These are phyloP conservation scores for Eupithecia tripunctaria DNA, from an alignment of 2,888 invertebrate genomes.

Conservation along the genomic window DNA sequence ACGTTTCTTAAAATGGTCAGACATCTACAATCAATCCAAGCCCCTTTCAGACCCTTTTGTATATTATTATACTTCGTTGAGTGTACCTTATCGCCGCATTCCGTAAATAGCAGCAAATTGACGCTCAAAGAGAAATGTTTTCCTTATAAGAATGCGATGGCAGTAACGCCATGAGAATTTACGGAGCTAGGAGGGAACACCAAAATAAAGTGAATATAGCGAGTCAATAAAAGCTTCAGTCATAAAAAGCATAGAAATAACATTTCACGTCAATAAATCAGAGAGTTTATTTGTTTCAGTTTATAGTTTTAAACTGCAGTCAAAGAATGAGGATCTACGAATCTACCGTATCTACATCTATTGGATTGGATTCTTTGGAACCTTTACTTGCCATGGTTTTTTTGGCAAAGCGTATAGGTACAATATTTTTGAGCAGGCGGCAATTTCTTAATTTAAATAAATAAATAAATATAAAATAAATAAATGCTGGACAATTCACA, in stretches of 20 bases:
- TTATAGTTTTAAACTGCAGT: background rate
- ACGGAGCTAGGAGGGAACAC: slow-evolving; percentile 20
- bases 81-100: background rate
- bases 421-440: background rate
- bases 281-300: slow-evolving; percentile 17
- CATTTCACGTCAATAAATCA: slow-evolving; percentile 23
- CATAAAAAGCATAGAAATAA: slow-evolving; percentile 33
- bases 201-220: slow-evolving; percentile 38
- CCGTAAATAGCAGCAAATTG: slow-evolving; percentile 15
- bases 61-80: background rate
- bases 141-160: slow-evolving; percentile 11
- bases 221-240: slow-evolving; percentile 37
- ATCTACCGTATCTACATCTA: too few relatives aligned
- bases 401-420: background rate
- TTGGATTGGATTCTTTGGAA: background rate
- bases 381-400: background rate
- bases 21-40: background rate
- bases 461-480: too few relatives aligned
- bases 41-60: background rate
- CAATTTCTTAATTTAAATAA: background rate
- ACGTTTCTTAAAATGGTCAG: background rate
- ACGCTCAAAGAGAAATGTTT: slow-evolving; percentile 17
- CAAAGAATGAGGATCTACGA: background rate
- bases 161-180: slow-evolving; percentile 27
- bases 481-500: too few relatives aligned